These are phyloP conservation scores for Drosophila maculinotata DNA, from an alignment of 2,888 invertebrate species.

Conservation along the genomic window DNA sequence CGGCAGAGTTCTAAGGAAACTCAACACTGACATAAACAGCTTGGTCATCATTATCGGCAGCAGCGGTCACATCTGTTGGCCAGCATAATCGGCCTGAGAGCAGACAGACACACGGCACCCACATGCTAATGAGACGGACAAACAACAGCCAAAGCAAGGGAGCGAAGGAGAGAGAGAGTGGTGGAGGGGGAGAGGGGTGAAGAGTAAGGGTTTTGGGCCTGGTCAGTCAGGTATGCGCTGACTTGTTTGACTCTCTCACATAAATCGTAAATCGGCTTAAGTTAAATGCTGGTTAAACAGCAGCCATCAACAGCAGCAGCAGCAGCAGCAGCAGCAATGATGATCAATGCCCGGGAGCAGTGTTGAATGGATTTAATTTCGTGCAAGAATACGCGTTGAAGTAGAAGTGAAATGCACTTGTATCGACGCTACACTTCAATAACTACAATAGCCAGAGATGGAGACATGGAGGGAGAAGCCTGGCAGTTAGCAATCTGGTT, in stretches of 20 bases:
- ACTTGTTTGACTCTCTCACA: constrained; percentile 49
- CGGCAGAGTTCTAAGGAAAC: constrained; percentile 53
- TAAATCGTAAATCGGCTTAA: constrained; percentile 71
- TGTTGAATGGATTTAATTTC: constrained; percentile 69
- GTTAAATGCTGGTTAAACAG: constrained; percentile 71
- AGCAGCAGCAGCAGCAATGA: constrained; percentile 30
- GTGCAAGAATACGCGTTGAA: constrained; percentile 65
- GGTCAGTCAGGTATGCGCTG: constrained; percentile 11
- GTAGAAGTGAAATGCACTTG: constrained; percentile 74
- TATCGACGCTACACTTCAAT: constrained; percentile 62
- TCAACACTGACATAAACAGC: constrained; percentile 43
- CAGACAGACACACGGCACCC: constrained; percentile 42
- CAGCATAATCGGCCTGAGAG: constrained; percentile 27
- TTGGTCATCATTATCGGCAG: constrained; percentile 57
- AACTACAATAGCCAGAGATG: constrained; percentile 22
- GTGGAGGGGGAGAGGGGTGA: not conserved
- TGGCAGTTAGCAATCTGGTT: constrained; percentile 49
- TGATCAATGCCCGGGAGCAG: constrained; percentile 47
- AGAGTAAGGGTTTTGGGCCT: constrained; percentile 11
- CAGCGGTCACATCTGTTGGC: constrained; percentile 18
- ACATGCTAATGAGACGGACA: constrained; percentile 69
- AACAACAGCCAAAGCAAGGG: constrained; percentile 25
- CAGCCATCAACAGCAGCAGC: constrained; percentile 25
- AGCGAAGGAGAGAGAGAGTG: not conserved
- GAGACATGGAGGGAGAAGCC: constrained; percentile 1